Percentiles rank a stretch among this genome's conserved stretches.
phyloP scores from a whole-genome alignment of 64 coral and sea anemone genomes.

The Dendronephthya gigantea region DNA sequence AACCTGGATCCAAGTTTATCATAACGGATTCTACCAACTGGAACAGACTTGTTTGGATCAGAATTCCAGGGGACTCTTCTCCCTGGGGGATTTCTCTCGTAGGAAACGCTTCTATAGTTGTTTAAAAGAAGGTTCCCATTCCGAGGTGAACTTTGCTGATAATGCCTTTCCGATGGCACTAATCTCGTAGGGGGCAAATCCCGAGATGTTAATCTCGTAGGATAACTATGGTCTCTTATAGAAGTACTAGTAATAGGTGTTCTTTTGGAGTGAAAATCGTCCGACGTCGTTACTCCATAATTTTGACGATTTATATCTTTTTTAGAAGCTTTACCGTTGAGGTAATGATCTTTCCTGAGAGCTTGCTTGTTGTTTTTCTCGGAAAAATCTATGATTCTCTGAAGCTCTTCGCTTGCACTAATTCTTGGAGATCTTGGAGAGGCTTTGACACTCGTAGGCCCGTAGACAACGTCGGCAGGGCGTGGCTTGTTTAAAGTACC shows the following conservation, averaged over 20 bases:
- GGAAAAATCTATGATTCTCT: not conserved
- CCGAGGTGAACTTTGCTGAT: not conserved
- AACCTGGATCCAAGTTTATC: not conserved
- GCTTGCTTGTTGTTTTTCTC: not conserved
- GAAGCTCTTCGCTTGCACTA: not conserved
- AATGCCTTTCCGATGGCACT: not conserved
- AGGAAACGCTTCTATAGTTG: not conserved
- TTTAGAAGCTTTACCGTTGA: not conserved
- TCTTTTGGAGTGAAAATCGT: not conserved
- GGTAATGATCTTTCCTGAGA: not conserved
- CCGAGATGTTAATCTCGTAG: not conserved
- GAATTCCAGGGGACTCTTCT: not conserved
- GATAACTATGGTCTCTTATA: not conserved
- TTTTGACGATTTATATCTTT: not conserved
- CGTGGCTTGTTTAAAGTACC: no score
- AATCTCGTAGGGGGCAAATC: not conserved
- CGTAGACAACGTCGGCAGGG: not conserved
- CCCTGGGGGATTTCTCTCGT: not conserved
- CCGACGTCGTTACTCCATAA: not conserved
- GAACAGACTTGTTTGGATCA: not conserved
- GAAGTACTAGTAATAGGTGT: not conserved
- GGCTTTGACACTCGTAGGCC: not conserved
- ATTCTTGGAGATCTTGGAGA: not conserved
- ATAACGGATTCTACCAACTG: not conserved
- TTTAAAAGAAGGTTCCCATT: not conserved